Conservation (phyloP, 2,888 invertebrate species). For the Neoascia interrupta region DNA sequence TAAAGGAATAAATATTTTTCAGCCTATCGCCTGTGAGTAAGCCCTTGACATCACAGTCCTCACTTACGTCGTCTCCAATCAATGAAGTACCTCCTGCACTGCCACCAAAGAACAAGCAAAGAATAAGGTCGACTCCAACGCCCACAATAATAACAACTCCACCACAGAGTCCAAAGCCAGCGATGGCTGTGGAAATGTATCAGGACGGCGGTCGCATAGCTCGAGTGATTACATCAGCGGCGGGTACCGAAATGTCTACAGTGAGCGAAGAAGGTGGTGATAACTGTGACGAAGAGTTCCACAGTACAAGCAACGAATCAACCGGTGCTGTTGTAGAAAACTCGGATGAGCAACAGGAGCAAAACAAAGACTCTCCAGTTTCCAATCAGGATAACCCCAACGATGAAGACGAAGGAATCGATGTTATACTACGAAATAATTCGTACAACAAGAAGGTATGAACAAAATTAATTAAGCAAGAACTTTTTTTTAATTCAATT, state of each 20-base stretch:
- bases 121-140: slow-evolving; percentile 73
- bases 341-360: slow-evolving; percentile 26
- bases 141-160: slow-evolving; percentile 80
- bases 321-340: slow-evolving; percentile 19
- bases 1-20: slow-evolving; percentile 1
- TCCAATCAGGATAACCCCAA: slow-evolving; percentile 59
- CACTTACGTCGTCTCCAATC: slow-evolving; percentile 66
- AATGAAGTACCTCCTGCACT: slow-evolving; percentile 82
- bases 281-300: slow-evolving; percentile 72
- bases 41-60: slow-evolving; percentile 54
- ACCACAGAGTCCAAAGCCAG: slow-evolving; percentile 79
- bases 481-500: background rate
- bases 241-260: slow-evolving; percentile 79
- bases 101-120: slow-evolving; percentile 82
- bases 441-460: slow-evolving; percentile 70
- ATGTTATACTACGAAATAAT: slow-evolving; percentile 72
- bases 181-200: slow-evolving; percentile 64
- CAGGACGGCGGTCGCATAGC: slow-evolving; percentile 71
- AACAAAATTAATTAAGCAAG: background rate
- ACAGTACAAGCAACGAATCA: slow-evolving; percentile 39
- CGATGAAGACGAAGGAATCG: slow-evolving; percentile 71
- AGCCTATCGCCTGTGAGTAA: slow-evolving; percentile 59
- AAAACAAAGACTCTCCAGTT: slow-evolving; percentile 52
- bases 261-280: slow-evolving; percentile 76
- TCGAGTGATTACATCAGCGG: slow-evolving; percentile 73